phyloP scores from a whole-genome alignment of 1,140 invertebrate genomes.

The Trichonephila clavata region DNA sequence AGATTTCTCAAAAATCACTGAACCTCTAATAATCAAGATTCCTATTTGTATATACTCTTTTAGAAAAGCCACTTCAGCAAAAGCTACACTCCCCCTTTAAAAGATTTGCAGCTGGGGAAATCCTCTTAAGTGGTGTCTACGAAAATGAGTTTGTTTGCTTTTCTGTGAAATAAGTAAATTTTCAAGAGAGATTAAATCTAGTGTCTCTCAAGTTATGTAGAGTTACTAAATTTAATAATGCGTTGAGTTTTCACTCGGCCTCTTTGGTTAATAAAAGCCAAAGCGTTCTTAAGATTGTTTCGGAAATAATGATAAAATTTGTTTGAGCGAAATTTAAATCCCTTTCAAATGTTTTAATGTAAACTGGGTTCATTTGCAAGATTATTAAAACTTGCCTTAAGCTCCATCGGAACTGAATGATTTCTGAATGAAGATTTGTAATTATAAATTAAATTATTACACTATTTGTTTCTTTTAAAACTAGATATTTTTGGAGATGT shows the following conservation, averaged over 20 bases:
- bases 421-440: too few species aligned
- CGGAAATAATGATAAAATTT: neutral
- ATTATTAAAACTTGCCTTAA: neutral
- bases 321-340: neutral
- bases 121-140: neutral
- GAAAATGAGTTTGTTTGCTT: neutral
- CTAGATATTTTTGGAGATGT: too few species aligned
- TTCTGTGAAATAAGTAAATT: neutral
- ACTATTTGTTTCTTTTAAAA: too few species aligned
- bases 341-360: neutral
- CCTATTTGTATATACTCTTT: neutral
- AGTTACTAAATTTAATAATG: conserved; percentile 16
- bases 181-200: neutral
- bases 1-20: conserved; percentile 29
- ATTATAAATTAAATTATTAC: too few species aligned
- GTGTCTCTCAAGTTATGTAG: neutral
- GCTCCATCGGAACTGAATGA: neutral
- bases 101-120: neutral
- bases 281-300: neutral
- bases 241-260: neutral
- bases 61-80: conserved; percentile 9
- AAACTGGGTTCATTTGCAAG: neutral
- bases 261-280: neutral
- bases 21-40: neutral
- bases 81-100: neutral